These are phyloP conservation scores for Macrosoma leucophasiata DNA, from an alignment of 2,888 invertebrate species.

Conservation along the genomic window DNA sequence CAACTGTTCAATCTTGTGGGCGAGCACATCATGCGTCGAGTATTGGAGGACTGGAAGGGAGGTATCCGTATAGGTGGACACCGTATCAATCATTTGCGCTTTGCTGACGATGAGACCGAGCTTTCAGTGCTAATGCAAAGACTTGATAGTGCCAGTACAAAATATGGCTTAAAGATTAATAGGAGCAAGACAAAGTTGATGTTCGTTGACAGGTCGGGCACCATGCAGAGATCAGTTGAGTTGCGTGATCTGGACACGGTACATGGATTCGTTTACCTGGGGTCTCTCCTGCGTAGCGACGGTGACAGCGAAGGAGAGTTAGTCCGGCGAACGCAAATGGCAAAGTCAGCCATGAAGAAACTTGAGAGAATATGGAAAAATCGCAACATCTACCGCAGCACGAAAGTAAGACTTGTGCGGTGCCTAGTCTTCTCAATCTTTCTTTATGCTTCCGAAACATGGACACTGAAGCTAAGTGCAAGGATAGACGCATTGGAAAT, in stretches of 20 bases:
- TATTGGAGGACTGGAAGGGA: neutral
- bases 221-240: neutral
- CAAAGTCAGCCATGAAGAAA: neutral
- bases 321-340: neutral
- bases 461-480: too few species aligned
- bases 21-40: conserved; percentile 1
- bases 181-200: conserved; percentile 2
- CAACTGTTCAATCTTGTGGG: too few species aligned
- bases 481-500: too few species aligned
- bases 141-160: neutral
- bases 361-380: neutral
- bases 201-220: neutral
- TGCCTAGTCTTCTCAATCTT: too few species aligned
- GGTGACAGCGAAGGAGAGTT: neutral
- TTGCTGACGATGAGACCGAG: neutral
- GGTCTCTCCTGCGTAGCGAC: neutral
- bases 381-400: too few species aligned
- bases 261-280: neutral
- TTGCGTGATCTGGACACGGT: neutral
- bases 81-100: neutral
- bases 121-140: neutral
- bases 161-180: neutral
- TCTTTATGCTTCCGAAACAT: too few species aligned
- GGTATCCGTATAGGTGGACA: conserved; percentile 1
- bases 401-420: too few species aligned